phyloP scores from a whole-genome alignment of 2,113 vertebrate genomes.

The Vidua chalybeata region DNA sequence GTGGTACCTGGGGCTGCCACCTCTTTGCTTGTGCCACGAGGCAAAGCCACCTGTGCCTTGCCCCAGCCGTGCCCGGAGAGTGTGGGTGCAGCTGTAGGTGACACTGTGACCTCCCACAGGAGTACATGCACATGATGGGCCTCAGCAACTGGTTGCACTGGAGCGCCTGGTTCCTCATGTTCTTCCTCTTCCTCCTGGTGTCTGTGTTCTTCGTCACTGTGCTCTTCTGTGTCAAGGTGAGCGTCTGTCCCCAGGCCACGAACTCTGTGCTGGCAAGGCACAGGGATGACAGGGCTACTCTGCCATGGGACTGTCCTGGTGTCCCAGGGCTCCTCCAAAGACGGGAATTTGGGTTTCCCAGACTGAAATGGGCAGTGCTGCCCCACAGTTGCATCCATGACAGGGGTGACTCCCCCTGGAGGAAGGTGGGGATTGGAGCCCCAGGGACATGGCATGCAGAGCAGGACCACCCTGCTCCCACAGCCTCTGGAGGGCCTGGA shows the following conservation, averaged over 20 bases:
- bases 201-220: constrained; percentile 89
- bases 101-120: constrained; percentile 66
- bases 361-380: background rate
- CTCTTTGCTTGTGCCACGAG: background rate
- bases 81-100: background rate
- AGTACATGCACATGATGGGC: constrained; percentile 99
- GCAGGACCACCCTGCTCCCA: background rate
- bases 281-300: background rate
- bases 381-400: background rate
- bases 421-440: background rate
- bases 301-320: background rate
- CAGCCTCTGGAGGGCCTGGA: background rate
- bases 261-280: background rate
- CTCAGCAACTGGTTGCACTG: constrained; percentile 97
- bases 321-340: background rate
- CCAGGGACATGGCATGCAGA: rapidly evolving
- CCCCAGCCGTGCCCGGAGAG: rapidly evolving
- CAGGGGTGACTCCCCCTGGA: background rate
- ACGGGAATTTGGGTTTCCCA: background rate
- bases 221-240: constrained; percentile 90
- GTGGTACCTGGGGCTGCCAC: background rate
- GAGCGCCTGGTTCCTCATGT: constrained; percentile 95
- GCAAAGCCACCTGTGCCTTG: background rate
- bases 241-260: background rate
- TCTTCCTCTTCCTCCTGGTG: constrained; percentile 89